These are phyloP conservation scores for Apostichopus parvimensis DNA, from an alignment of 35 echinoderm and acorn worm species.

Conservation along the genomic window DNA sequence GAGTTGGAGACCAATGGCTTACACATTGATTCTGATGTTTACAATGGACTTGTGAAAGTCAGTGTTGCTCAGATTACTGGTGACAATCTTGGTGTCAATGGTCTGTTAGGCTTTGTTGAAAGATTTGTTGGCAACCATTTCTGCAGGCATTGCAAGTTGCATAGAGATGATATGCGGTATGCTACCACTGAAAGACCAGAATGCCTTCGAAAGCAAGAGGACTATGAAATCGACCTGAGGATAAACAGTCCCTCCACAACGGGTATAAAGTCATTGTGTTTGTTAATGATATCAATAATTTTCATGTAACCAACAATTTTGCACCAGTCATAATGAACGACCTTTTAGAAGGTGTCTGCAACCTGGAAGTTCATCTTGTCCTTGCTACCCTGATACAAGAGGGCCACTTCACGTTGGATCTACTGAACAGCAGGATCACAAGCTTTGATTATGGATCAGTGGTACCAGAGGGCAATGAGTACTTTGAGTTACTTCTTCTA, in stretches of 20 bases:
- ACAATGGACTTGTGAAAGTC: slow-evolving; percentile 50
- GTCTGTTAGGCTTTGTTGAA: slow-evolving; percentile 51
- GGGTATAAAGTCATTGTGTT: too few relatives aligned
- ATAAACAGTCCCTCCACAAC: too few relatives aligned
- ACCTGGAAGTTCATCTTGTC: slow-evolving; percentile 46
- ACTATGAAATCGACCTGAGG: too few relatives aligned
- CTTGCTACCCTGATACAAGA: slow-evolving; percentile 30
- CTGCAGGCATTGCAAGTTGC: slow-evolving; percentile 57
- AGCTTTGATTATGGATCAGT: slow-evolving; percentile 59
- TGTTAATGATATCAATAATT: slow-evolving; percentile 65
- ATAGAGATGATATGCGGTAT: not conserved
- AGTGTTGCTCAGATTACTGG: slow-evolving; percentile 49
- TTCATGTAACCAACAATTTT: slow-evolving; percentile 55
- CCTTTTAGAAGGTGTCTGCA: slow-evolving; percentile 61
- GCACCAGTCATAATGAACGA: slow-evolving; percentile 72
- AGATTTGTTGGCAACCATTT: slow-evolving; percentile 52
- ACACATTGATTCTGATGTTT: slow-evolving; percentile 52
- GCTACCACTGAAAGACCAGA: too few relatives aligned
- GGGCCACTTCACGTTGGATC: not conserved
- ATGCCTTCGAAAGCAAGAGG: too few relatives aligned
- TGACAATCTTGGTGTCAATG: slow-evolving; percentile 58
- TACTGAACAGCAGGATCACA: slow-evolving; percentile 56
- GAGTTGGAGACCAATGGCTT: slow-evolving; percentile 57
- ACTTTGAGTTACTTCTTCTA: slow-evolving; percentile 41
- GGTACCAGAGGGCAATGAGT: slow-evolving; percentile 50